Base-by-base conservation (phyloP, 2,888 invertebrate genomes). In the Neoascia interrupta region DNA sequence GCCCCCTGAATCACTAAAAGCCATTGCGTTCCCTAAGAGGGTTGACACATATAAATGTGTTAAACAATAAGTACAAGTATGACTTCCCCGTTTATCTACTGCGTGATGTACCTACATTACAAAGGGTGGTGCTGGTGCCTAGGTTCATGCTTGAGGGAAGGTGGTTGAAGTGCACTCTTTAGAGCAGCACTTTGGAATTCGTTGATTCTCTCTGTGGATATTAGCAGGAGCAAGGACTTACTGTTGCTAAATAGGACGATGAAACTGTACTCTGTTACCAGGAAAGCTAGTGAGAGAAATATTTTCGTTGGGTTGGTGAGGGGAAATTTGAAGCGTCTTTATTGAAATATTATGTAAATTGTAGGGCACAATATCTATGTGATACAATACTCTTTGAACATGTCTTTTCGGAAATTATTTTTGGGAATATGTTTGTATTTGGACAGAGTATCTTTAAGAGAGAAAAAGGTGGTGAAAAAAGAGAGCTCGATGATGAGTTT, bases 11-110 rank as follows among this genome's bases (percentile, higher is more conserved):
- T 54, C 64, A 60, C 39, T 66, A 60, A 72, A 60, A 66, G 72
- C 76, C 76, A 41, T 39, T 6, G 31, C 54, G 34, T 4, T 8
- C 37, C 11, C 28, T 23, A 70, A 39, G 79, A 79, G 79, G 79
- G 79, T 73, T 79, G 79, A 79, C 79, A 79, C 79, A 79, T 56
- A 79, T 79, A 79, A 79, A 73, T 79, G 79, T 79, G 73, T 79
- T 79, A 66, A 79, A 73, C 79, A 73, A 79, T 79, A 56, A 61
- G 60, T 54, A 47, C 26, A n/a, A n/a, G n/a, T 28, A 49, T 53
- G 66, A 68, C 54, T 79, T 79, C 79, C 79, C 79, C 73, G 63
- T 76, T 76, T 70, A 45, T 43, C 69, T 54, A 61, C n/a, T n/a
- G n/a, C 36, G 53, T 60, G 60, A 53, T 43, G 61, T 61, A 63